These are phyloP conservation scores for Probaryconus sp. DNA, from an alignment of 1,140 invertebrate genomes.

Conservation along the genomic window DNA sequence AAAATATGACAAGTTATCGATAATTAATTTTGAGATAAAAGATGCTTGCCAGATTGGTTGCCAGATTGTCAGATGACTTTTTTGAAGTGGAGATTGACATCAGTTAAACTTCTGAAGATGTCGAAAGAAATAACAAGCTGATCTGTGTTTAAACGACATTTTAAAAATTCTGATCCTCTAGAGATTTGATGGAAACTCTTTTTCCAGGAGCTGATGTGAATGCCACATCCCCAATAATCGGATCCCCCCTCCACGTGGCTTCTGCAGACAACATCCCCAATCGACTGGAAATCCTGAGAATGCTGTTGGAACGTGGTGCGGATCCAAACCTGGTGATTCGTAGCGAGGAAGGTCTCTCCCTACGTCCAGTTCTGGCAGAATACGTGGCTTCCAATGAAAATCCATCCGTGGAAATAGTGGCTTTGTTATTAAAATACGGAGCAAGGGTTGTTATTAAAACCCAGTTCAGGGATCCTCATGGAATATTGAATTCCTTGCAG, in stretches of 20 bases:
- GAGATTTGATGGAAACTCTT: too few species aligned
- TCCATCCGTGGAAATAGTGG: constrained; percentile 83
- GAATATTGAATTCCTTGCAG: constrained; percentile 87
- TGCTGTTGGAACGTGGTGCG: constrained; percentile 86
- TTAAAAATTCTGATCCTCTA: too few species aligned
- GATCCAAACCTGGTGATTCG: constrained; percentile 89
- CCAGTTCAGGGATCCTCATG: constrained; percentile 89
- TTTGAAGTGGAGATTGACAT: constrained; percentile 23
- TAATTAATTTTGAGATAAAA: constrained; percentile 19
- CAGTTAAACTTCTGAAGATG: constrained; percentile 9
- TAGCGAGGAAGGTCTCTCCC: constrained; percentile 83
- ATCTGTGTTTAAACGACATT: too few species aligned
- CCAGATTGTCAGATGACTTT: constrained; percentile 36
- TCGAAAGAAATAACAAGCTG: too few species aligned
- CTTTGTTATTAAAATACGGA: constrained; percentile 87
- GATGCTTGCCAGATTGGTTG: constrained; percentile 26
- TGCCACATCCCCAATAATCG: constrained; percentile 88
- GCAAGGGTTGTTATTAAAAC: constrained; percentile 90
- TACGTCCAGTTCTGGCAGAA: constrained; percentile 88
- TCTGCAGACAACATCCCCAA: constrained; percentile 90
- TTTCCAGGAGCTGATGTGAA: constrained; percentile 88
- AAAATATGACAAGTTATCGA: neutral
- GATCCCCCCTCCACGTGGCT: constrained; percentile 90
- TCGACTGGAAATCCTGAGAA: constrained; percentile 82
- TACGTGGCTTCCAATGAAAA: constrained; percentile 88